Evolutionary conservation across 64 coral and sea anemone genomes (phyloP), one percentile per base, ranked within the genome.

Genomic region (Astreopora myriophthalma): DNA sequence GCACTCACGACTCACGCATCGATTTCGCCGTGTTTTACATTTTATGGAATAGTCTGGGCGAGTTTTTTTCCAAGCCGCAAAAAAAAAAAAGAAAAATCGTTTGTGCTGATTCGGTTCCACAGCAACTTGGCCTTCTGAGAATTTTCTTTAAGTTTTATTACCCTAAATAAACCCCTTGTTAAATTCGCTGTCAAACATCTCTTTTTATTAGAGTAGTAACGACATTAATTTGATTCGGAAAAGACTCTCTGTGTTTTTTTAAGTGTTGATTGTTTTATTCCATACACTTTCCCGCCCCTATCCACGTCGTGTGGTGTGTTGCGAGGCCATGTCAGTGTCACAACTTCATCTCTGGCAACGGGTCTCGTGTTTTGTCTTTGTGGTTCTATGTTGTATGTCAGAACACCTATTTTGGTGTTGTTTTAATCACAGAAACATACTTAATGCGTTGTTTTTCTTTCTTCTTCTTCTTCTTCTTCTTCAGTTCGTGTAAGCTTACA

Each of bases 221-320:
- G 23, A 36, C 5, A 38, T 64, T 83, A 39, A 64, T 65, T 83
- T 83, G 57, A 64, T 65, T 83, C 79, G 79, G 52, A 83, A 83
- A 17, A n/a, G 23, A 11, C n/a, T 22, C 22, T 83, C 34, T 34
- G 52, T 60, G 57, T 37, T 39, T 61, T 34, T 64, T 55, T 55
- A 14, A 37, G 22, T 38, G 17, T 13, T 37, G 30, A 55, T 33
- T 57, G 51, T 57, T 55, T 11, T 55, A 28, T 32, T 16, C 31
- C 16, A 29, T n/a, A 48, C 19, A 29, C 48, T 80, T 60, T 51
- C 29, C 32, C 14, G 76, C 76, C 29, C 13, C 32, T 13, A 4
- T 14, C 58, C 48, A 3, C 6, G 40, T 51, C 75, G 42, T 46
- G 44, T 57, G 75, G 46, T 79, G 51, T 10, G 51, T 16, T 55